Base-by-base conservation (phyloP, 1,140 invertebrate genomes). In the Scaptodrosophila lebanonensis region DNA sequence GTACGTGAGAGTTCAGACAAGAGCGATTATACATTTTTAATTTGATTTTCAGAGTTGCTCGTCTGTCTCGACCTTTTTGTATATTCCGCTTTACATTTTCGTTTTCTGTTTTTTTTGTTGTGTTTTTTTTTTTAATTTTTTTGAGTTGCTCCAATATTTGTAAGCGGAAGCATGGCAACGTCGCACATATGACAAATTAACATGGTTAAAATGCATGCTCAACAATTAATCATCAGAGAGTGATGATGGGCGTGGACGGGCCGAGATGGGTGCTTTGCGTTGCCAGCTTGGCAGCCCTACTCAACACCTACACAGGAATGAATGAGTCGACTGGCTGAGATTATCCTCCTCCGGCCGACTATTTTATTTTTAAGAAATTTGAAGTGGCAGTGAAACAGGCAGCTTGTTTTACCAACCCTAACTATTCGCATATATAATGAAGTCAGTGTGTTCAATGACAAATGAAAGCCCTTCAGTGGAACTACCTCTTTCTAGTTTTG, bases 21-120 rank as follows among this genome's bases (percentile, higher is more conserved):
- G 45, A 67, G 75, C 65, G 75, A 79, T 82, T 82, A 82, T 79
- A 82, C 68, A 79, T 79, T 79, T 82, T 79, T 82, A 77, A 77
- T 77, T 79, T 79, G 73, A 82, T 79, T 79, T 59, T 64, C 69
- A 54, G 58, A 54, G 59, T 57, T 59, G 35, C 11, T 2, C 1
- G n/a, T 9, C 1, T 3, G n/a, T 12, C 13, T 48, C 35, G 1
- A n/a, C n/a, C n/a, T 33, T 47, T 18, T 8, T 17, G 13, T 30
- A 20, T 12, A 29, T 29, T 13, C 13, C 25, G 1, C 11, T 13
- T 9, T 15, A 29, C 22, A 6, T 11, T 12, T 20, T 3, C 9
- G 15, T n/a, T 43, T 18, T 17, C 4, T 40, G 35, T 42, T 5
- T 43, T n/a, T 11, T 9, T 42, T 33, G 42, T 20, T 42, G 48